Base-by-base conservation (phyloP, 2,797 vertebrate genomes). In the Oryzias sinensis region DNA sequence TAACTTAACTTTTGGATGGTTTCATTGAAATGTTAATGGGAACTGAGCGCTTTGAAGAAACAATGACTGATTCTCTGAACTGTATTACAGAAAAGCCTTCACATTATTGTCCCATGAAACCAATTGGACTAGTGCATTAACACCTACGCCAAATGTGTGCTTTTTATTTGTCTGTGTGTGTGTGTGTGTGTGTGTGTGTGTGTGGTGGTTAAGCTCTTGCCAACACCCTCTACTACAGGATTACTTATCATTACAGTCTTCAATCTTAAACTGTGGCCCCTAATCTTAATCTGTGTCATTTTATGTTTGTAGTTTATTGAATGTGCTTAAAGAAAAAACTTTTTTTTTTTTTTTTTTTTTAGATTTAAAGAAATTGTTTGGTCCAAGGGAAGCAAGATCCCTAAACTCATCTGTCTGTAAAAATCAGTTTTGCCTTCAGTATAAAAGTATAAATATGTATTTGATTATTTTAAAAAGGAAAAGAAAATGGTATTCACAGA, bases 371-470 rank as follows among this genome's bases (percentile, higher is more conserved):
- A 8, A 54, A 25, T 75, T 70, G 65, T 65, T 59, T 27, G 42
- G 49, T 74, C 72, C 74, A 70, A 80, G 68, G 80, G 71, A 80
- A 79, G 65, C 47, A 69, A 56, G 53, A 80, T 76, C 44, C 5
- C 62, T 68, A 80, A 82, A 79, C 53, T 55, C 48, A 59, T 69
- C 66, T 69, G 72, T 85, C 85, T 74, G 73, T 72, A 79, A 71
- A 82, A 74, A 71, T 74, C 82, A 75, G 33, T 82, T 82, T 84
- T 84, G 88, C 84, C 87, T 87, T 88, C 62, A 71, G 69, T 82
- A 83, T 72, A 65, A 81, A 84, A 82, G 55, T 66, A 80, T 90
- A 83, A 72, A 80, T 76, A 87, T 87, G 83, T 88, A 88, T 83
- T 88, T 88, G 81, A 90, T 89, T 87, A 85, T 86, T 47, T 71